A percentile compares a stretch with the other conserved stretches of the same genome.
These are phyloP conservation scores for Pelecanus crispus DNA, from an alignment of 2,113 vertebrate species.

Conservation along the genomic window DNA sequence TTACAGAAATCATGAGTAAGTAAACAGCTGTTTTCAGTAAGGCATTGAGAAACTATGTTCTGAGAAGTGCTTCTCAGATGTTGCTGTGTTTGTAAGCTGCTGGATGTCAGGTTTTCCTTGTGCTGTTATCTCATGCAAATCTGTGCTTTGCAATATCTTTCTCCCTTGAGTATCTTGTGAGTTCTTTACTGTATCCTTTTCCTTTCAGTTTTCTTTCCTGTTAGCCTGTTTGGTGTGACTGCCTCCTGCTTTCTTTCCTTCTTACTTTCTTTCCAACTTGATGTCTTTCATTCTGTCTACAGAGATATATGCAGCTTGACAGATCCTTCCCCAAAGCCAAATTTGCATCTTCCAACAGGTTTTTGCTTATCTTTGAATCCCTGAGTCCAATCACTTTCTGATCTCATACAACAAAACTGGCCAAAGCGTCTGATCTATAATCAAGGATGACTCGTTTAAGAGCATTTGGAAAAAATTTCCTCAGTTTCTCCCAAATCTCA, in stretches of 20 bases:
- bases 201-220: background rate
- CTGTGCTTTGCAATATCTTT: background rate
- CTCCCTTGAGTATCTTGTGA: background rate
- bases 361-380: background rate
- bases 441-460: background rate
- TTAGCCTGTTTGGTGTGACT: background rate
- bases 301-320: background rate
- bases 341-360: background rate
- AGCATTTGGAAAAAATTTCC: background rate
- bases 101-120: background rate
- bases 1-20: background rate
- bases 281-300: background rate
- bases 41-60: background rate
- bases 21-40: background rate
- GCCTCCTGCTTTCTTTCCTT: background rate
- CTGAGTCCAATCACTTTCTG: background rate
- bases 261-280: background rate
- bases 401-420: background rate
- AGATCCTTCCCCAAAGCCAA: background rate
- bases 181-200: background rate
- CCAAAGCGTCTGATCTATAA: background rate
- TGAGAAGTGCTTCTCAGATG: background rate
- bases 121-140: background rate
- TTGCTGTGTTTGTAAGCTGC: background rate
- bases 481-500: background rate